phyloP scores from a whole-genome alignment of 1,140 invertebrate species.

The Leptinotarsa lineolata region DNA sequence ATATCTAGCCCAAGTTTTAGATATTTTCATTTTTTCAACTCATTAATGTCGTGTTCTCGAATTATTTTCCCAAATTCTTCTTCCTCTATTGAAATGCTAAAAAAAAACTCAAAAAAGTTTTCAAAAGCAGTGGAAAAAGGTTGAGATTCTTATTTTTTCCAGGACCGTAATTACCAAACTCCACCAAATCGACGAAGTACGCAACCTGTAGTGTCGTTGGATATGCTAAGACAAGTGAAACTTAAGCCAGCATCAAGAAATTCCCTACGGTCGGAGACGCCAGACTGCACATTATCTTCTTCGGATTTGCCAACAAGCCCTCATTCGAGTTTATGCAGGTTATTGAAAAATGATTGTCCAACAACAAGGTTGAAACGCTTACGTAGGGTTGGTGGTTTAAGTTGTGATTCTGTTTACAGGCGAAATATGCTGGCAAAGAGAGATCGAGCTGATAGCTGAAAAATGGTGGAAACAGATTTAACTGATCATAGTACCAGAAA shows the following conservation, averaged over 20 bases:
- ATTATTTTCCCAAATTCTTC: too few species aligned
- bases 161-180: constrained; percentile 35
- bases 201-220: constrained; percentile 42
- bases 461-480: not conserved
- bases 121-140: too few species aligned
- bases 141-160: constrained; percentile 5
- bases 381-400: constrained; percentile 41
- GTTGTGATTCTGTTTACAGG: constrained; percentile 45
- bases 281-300: constrained; percentile 11
- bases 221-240: constrained; percentile 47
- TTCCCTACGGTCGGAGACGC: not conserved
- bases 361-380: constrained; percentile 44
- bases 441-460: constrained; percentile 8
- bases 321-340: constrained; percentile 38
- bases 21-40: too few species aligned
- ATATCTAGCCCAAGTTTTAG: too few species aligned
- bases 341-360: constrained; percentile 39
- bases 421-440: constrained; percentile 10
- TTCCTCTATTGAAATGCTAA: too few species aligned
- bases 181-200: constrained; percentile 19
- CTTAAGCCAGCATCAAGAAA: constrained; percentile 36
- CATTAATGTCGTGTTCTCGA: too few species aligned
- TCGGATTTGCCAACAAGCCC: constrained; percentile 39
- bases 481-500: too few species aligned
- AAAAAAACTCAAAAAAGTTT: too few species aligned